Percentiles rank a stretch among this genome's conserved stretches.
phyloP scores from a whole-genome alignment of 2,113 vertebrate genomes.

The Rhynchomys soricoides region DNA sequence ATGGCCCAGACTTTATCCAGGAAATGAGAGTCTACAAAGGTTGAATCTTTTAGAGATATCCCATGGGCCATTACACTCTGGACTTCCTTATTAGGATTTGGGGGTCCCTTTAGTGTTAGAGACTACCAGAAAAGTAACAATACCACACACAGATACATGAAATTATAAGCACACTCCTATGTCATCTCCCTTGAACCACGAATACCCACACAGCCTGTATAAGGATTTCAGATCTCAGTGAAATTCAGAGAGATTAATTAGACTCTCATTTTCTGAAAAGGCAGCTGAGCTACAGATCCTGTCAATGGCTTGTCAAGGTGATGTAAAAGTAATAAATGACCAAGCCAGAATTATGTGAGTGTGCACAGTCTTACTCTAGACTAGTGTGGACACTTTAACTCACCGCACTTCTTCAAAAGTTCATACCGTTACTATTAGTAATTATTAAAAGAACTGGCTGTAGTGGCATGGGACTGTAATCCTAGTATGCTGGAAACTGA shows the following conservation, averaged over 20 bases:
- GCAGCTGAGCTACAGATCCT: background rate
- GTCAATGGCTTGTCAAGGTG: background rate
- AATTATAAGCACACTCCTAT: too few relatives aligned
- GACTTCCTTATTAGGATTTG: background rate
- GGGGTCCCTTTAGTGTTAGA: background rate
- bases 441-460: background rate
- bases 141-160: background rate
- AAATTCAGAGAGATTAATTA: background rate
- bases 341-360: background rate
- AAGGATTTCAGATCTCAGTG: background rate
- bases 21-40: background rate
- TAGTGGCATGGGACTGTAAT: background rate
- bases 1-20: background rate
- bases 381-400: background rate
- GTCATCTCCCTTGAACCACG: background rate
- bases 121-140: background rate
- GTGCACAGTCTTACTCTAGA: background rate
- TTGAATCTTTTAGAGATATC: background rate
- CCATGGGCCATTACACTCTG: background rate
- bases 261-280: slow-evolving; percentile 7
- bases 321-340: background rate
- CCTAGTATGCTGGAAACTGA: background rate
- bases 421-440: too few relatives aligned
- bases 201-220: background rate
- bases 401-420: background rate